Conservation (phyloP, 2,113 vertebrate species). For the Macrotis lagotis region DNA sequence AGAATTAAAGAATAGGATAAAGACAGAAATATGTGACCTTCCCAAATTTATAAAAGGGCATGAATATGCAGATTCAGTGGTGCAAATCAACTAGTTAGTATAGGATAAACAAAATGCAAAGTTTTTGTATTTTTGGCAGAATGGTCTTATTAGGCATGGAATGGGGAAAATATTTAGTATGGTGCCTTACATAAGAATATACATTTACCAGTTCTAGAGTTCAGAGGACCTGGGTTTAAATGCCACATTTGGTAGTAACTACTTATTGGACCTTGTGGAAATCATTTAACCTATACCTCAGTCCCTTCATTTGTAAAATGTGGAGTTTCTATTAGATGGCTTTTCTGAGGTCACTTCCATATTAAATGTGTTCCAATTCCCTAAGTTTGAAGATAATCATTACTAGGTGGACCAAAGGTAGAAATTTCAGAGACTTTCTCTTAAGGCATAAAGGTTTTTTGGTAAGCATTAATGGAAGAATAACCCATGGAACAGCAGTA, state of each 20-base stretch:
- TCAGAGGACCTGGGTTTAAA: background rate
- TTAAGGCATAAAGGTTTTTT: background rate
- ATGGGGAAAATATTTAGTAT: background rate
- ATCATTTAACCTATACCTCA: background rate
- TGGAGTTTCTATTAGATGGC: background rate
- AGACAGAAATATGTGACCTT: background rate
- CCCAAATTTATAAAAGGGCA: background rate
- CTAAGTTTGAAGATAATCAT: background rate
- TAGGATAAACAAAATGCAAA: background rate
- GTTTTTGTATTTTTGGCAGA: background rate
- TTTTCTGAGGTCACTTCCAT: background rate
- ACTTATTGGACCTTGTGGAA: background rate
- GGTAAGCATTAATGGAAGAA: background rate
- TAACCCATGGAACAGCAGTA: background rate
- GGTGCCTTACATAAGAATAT: background rate
- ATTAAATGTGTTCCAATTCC: background rate
- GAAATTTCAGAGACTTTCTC: background rate
- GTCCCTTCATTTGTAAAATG: background rate
- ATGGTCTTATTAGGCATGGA: background rate
- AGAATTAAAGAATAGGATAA: background rate
- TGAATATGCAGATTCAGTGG: background rate
- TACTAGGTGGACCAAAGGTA: background rate
- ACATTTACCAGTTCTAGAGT: background rate
- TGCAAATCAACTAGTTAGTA: background rate
- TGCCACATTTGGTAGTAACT: background rate